phyloP scores from a whole-genome alignment of 2,113 vertebrate genomes.

The Myotis lucifugus region DNA sequence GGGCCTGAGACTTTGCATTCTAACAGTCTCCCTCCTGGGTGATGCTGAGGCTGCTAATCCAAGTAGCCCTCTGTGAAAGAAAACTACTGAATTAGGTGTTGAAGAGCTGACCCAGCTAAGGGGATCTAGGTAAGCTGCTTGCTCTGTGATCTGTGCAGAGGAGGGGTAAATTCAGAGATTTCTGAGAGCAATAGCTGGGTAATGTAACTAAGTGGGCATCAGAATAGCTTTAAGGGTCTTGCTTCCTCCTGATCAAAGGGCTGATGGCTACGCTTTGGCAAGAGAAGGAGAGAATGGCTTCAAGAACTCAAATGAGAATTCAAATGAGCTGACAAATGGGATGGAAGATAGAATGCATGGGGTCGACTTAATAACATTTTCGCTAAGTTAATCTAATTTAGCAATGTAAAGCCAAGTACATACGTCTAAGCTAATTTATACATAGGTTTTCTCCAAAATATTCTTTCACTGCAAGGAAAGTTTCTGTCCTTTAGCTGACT shows the following conservation, averaged over 20 bases:
- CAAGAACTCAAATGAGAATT: background rate
- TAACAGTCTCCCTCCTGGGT: background rate
- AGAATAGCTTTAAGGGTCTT: constrained; percentile 32
- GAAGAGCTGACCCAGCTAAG: background rate
- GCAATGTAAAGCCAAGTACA: background rate
- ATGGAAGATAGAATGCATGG: background rate
- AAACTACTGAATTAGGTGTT: background rate
- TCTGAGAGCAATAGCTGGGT: background rate
- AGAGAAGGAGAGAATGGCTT: background rate
- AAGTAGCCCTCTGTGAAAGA: background rate
- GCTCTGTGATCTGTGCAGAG: constrained; percentile 4
- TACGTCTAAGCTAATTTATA: constrained; percentile 27
- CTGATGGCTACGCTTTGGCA: background rate
- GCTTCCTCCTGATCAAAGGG: background rate
- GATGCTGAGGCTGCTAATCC: background rate
- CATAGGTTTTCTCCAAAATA: background rate
- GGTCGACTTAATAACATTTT: constrained; percentile 29
- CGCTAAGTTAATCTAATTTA: no score
- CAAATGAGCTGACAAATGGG: background rate
- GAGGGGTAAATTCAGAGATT: background rate
- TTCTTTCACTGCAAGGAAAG: background rate
- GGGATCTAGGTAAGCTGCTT: background rate
- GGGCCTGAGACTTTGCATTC: background rate
- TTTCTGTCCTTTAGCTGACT: constrained; percentile 4
- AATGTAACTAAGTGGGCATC: background rate